Evolutionary conservation across 1,140 invertebrate genomes (phyloP).

Genomic region (Micrasema longulum): DNA sequence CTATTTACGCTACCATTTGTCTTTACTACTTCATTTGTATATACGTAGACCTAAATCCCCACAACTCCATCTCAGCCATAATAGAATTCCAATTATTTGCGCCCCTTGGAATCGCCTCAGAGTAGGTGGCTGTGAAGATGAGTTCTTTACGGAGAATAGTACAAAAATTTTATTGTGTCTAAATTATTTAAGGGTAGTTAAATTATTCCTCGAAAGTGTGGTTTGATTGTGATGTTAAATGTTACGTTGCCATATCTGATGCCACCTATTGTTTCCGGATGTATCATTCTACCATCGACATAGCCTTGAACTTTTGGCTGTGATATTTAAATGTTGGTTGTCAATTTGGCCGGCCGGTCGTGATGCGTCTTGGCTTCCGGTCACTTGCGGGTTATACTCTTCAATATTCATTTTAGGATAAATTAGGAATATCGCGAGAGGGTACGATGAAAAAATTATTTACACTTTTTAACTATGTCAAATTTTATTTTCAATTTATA

Average conservation of each 20-base stretch:
- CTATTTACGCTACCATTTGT: slow-evolving; percentile 27
- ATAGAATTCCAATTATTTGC: neutral
- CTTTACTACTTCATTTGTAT: slow-evolving; percentile 31
- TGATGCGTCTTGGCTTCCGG: slow-evolving; percentile 49
- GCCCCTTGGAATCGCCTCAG: neutral
- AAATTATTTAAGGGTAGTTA: slow-evolving; percentile 53
- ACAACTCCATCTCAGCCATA: slow-evolving; percentile 35
- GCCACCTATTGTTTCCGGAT: slow-evolving; percentile 13
- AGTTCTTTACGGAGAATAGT: slow-evolving; percentile 46
- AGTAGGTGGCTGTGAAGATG: slow-evolving; percentile 26
- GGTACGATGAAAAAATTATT: slow-evolving; percentile 21
- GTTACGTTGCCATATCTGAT: slow-evolving; percentile 52
- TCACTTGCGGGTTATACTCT: slow-evolving; percentile 46
- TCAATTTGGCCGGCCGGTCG: slow-evolving; percentile 54
- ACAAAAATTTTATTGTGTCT: slow-evolving; percentile 54
- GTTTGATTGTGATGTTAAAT: slow-evolving; percentile 45
- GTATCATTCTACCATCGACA: slow-evolving; percentile 52
- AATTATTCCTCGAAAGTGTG: slow-evolving; percentile 47
- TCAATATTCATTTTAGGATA: slow-evolving; percentile 33
- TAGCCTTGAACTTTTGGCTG: slow-evolving; percentile 54
- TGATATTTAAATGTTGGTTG: slow-evolving; percentile 55
- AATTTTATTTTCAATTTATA: slow-evolving; percentile 25
- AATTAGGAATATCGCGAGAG: slow-evolving; percentile 7
- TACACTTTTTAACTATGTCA: slow-evolving; percentile 19
- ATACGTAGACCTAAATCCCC: slow-evolving; percentile 15